These are phyloP conservation scores for Lagopus muta DNA, from an alignment of 2,113 vertebrate genomes.

Conservation along the genomic window DNA sequence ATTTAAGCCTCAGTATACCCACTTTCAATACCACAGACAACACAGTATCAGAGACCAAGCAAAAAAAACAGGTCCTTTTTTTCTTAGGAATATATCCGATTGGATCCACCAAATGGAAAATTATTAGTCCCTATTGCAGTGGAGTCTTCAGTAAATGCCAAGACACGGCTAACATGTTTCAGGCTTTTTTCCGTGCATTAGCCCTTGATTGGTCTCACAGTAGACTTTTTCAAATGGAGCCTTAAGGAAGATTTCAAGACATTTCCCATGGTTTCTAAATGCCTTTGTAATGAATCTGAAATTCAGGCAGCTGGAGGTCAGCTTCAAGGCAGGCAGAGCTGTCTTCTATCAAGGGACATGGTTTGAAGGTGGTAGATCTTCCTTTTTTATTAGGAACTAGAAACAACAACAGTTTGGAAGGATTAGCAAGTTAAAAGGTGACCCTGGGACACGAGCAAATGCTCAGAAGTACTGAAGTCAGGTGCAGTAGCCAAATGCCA, in stretches of 20 bases:
- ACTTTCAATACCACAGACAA: not conserved
- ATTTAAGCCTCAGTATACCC: not conserved
- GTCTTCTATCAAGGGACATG: not conserved
- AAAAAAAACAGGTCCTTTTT: not conserved
- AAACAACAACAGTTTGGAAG: constrained; percentile 1
- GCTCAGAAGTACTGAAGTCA: not conserved
- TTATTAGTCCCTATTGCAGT: not conserved
- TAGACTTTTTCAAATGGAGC: not conserved
- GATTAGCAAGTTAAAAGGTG: constrained; percentile 1
- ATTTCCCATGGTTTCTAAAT: constrained; percentile 38
- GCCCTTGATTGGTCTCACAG: not conserved
- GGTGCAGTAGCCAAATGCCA: not conserved
- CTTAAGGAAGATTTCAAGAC: constrained; percentile 19
- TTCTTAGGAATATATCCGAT: not conserved
- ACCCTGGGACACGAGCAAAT: not conserved
- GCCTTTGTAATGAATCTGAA: constrained; percentile 39
- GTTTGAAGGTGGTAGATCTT: constrained; percentile 15
- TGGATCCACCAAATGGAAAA: not conserved
- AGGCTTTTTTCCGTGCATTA: not conserved
- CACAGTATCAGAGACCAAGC: not conserved
- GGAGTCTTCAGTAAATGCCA: not conserved
- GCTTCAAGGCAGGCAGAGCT: not conserved
- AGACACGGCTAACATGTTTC: not conserved
- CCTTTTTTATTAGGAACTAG: constrained; percentile 42
- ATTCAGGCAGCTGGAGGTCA: not conserved